These are phyloP conservation scores for Anadara kagoshimensis DNA, from an alignment of 1,140 invertebrate species.

Conservation along the genomic window DNA sequence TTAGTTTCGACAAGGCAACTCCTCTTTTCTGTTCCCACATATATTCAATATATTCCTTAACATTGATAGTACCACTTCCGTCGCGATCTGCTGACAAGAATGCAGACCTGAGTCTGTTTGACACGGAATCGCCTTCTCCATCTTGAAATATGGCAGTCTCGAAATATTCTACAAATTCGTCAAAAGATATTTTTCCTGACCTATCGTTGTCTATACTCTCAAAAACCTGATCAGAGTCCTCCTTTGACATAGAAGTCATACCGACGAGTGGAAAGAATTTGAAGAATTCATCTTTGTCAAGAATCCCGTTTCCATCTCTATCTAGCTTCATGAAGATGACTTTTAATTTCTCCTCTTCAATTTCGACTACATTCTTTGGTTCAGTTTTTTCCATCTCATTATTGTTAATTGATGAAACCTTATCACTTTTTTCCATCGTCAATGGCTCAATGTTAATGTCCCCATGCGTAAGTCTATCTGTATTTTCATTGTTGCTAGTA, in stretches of 20 bases:
- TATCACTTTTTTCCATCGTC: no score
- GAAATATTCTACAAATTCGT: conserved; percentile 40
- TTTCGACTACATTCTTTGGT: no score
- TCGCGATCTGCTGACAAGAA: conserved; percentile 40
- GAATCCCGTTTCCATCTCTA: conserved; percentile 35
- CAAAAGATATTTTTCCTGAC: conserved; percentile 11
- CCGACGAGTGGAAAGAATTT: conserved; percentile 34
- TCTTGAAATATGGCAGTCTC: conserved; percentile 25
- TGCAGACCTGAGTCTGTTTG: conserved; percentile 10
- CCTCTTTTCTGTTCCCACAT: conserved; percentile 27
- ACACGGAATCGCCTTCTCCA: not conserved
- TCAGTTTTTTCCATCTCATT: no score
- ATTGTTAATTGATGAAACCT: no score
- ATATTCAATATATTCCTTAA: conserved; percentile 41
- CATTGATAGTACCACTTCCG: conserved; percentile 28
- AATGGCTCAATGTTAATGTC: no score
- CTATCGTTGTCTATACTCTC: conserved; percentile 26
- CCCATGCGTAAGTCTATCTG: no score
- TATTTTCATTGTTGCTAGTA: no score
- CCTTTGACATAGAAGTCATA: conserved; percentile 25
- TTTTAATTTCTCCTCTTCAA: conserved; percentile 36
- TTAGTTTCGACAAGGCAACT: conserved; percentile 5
- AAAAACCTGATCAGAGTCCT: conserved; percentile 35
- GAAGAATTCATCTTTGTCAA: conserved; percentile 34
- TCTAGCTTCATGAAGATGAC: conserved; percentile 41